phyloP scores from a whole-genome alignment of 1,140 invertebrate species.

The Camponotus floridanus region DNA sequence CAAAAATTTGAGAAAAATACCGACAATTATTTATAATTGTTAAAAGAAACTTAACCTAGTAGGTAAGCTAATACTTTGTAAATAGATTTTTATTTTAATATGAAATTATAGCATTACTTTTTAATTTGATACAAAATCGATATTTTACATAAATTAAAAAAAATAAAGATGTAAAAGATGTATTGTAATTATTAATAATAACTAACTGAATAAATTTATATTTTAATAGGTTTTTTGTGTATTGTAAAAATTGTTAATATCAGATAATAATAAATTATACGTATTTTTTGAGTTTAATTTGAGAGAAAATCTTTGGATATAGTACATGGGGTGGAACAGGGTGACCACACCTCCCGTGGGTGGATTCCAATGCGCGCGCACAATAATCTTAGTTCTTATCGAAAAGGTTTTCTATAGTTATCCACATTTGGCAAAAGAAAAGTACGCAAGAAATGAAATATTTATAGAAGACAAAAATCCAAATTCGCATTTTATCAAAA shows the following conservation, averaged over 20 bases:
- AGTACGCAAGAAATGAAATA: not conserved
- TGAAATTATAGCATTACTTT: not conserved
- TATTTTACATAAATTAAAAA: not conserved
- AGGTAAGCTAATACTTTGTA: not conserved
- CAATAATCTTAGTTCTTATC: slow-evolving; percentile 64
- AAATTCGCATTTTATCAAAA: slow-evolving; percentile 24
- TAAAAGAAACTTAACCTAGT: not conserved
- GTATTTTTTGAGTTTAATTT: slow-evolving; percentile 43
- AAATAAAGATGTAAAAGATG: not conserved
- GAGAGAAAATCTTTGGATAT: slow-evolving; percentile 40
- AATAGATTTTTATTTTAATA: not conserved
- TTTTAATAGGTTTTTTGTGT: not conserved
- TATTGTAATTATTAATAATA: not conserved
- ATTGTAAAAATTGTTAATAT: not conserved
- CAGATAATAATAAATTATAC: not conserved
- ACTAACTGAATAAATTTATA: slow-evolving; percentile 11
- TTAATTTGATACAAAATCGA: not conserved
- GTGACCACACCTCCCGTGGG: slow-evolving; percentile 76
- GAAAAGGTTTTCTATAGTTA: slow-evolving; percentile 60
- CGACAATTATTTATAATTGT: not conserved
- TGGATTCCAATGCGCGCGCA: slow-evolving; percentile 75
- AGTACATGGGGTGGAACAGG: slow-evolving; percentile 42
- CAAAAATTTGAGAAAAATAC: not conserved
- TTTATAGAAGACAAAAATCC: not conserved
- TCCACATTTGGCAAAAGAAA: slow-evolving; percentile 36